These are phyloP conservation scores for Arenaria interpres DNA, from an alignment of 2,113 vertebrate genomes.

Conservation along the genomic window DNA sequence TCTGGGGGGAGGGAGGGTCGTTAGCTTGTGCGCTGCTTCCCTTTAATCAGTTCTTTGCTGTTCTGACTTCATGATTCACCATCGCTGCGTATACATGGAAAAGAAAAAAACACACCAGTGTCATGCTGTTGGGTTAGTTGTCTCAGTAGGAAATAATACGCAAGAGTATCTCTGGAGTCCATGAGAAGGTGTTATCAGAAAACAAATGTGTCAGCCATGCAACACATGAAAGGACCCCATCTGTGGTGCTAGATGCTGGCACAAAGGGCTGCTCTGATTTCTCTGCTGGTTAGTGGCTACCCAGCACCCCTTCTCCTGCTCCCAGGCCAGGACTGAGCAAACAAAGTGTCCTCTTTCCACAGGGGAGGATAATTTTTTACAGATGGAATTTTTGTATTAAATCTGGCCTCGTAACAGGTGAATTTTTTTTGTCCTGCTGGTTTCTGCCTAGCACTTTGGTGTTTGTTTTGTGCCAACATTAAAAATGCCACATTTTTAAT, in stretches of 20 bases:
- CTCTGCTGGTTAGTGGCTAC: not conserved
- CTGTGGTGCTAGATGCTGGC: not conserved
- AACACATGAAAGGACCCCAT: not conserved
- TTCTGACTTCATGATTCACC: slow-evolving; percentile 66
- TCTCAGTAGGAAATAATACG: not conserved
- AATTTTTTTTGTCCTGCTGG: not conserved
- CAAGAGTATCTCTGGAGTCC: not conserved
- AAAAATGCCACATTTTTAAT: not conserved
- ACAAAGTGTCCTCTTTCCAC: not conserved
- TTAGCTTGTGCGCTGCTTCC: not conserved
- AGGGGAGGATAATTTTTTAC: not conserved
- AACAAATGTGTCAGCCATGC: not conserved
- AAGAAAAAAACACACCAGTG: not conserved
- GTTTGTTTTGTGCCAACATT: not conserved
- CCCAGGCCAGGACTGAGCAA: not conserved
- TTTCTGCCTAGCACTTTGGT: not conserved
- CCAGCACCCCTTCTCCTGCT: not conserved
- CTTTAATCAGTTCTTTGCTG: slow-evolving; percentile 22
- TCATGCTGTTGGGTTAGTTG: not conserved
- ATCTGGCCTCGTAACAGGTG: not conserved
- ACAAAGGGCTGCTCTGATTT: not conserved
- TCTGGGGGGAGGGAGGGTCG: not conserved
- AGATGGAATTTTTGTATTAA: slow-evolving; percentile 10
- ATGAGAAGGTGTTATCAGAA: not conserved
- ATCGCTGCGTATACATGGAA: slow-evolving; percentile 57